Percentiles rank a stretch among this genome's conserved stretches.
Evolutionary conservation across 2,797 vertebrate genomes (phyloP).

Genomic region (Taenioides sp.): DNA sequence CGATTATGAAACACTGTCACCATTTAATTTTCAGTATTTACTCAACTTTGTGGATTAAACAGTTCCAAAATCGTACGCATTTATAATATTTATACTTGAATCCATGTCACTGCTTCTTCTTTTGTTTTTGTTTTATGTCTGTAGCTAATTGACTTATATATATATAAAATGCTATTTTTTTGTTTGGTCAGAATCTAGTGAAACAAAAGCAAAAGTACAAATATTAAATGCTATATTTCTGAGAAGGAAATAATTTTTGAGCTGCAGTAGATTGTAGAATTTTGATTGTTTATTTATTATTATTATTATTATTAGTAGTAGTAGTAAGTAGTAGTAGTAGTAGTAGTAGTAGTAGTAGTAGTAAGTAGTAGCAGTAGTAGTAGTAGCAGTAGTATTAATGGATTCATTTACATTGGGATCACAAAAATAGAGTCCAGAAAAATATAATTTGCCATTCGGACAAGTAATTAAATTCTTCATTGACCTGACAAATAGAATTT

Average conservation of each 20-base stretch:
- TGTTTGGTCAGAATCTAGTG: background rate
- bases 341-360: too few species aligned
- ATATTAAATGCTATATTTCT: background rate
- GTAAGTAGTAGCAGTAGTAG: too few species aligned
- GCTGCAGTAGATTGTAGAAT: background rate
- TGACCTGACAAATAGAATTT: too few species aligned
- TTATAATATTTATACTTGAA: conserved; percentile 7
- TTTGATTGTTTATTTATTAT: background rate
- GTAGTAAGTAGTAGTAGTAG: too few species aligned
- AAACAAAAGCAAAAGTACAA: background rate
- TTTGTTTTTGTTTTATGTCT: background rate
- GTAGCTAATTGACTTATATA: background rate
- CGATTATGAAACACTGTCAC: background rate
- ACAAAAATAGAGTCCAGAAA: too few species aligned
- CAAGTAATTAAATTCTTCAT: too few species aligned
- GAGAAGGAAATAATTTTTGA: background rate
- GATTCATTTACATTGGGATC: too few species aligned
- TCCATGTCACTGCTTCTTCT: conserved; percentile 8
- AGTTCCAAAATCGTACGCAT: background rate
- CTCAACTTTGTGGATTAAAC: background rate
- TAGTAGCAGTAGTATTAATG: too few species aligned
- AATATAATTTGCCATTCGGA: too few species aligned
- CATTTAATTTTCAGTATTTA: conserved; percentile 10
- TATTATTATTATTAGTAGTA: too few species aligned
- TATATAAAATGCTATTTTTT: background rate